Evolutionary conservation across 2,888 invertebrate species (phyloP), one percentile per base, ranked within the genome.

Genomic region (Plagodis dolabraria): DNA sequence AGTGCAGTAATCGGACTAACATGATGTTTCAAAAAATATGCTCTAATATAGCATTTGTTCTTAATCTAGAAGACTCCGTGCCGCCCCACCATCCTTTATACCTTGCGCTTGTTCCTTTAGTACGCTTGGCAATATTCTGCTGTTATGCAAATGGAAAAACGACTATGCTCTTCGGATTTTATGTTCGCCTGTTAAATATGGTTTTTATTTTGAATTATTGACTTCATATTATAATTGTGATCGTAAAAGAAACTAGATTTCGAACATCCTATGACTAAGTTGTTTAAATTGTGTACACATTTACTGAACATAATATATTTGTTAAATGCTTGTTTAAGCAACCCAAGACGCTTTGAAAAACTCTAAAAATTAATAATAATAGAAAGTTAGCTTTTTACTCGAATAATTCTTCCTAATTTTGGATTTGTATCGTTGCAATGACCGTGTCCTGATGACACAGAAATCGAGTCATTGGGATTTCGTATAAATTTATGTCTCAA

Each of bases 171-270:
- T 65, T 67, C 61, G 52, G 63, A 67, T 72, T 72, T 75, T 75
- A 77, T 78, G 74, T 42, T 63, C 67, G 64, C 74, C 75, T 76
- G 70, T 74, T 75, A 76, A 63, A 52, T 64, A 64, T 63, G 60
- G 64, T 71, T 72, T 71, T 61, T 67, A 44, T 57, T 65, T 64
- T 38, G 60, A 63, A 65, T 60, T 49, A 45, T 10, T 38, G 9
- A 38, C 57, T 57, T 59, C 52, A 47, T 52, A n/a, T 22, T 22
- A 22, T 22, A 4, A 22, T 47, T 55, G 53, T 54, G 52, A 52
- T 35, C 52, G 52, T 57, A 58, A 56, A 53, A 60, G 6, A 47
- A 22, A 1, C 22, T 2, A 22, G 22, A 22, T 22, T 2, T 22
- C 22, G 22, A 22, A 22, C 22, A 22, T 22, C 4, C 22, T 22